Base-by-base conservation (phyloP, 2,888 invertebrate genomes). In the Pemphredon lugubris region DNA sequence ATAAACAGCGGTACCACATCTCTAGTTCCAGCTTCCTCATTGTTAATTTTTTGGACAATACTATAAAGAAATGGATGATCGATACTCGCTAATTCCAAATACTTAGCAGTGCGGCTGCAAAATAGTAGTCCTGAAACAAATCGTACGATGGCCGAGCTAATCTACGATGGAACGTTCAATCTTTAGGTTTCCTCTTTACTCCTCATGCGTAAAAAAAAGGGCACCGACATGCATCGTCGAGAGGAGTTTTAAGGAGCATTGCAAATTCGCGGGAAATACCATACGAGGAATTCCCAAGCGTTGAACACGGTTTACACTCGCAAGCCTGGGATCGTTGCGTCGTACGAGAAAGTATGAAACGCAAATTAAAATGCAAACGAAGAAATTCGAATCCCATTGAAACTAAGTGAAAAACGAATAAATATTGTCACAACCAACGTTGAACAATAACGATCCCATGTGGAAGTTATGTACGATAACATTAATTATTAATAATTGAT, bases 21-120 rank as follows among this genome's bases (percentile, higher is more conserved):
- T 30, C 13, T 16, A 50, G 32, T 21, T 11, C n/a, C 42, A 3
- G 45, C 50, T 34, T 59, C 48, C 7, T 13, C 26, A 26, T 61
- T 42, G 6, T 54, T 16, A 18, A 40, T 13, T 42, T 11, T 32
- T n/a, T 9, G 42, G 71, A 71, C 37, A 39, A 79, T 76, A 59
- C 13, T 58, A 63, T 72, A 74, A 18, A 69, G 7, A 42, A 75
- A 79, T 5, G 71, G 66, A 51, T 44, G 77, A 21, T 77, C 60
- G 16, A 77, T 55, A 13, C 1, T 18, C 45, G 69, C 18, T 3
- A 9, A 0, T 6, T 18, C 1, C 6, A n/a, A 2, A 1, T 32
- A 5, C 14, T 54, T 64, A 21, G 40, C 57, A 69, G 57, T 69
- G 75, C n/a, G 2, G 0, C 45, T 13, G n/a, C 2, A 72, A 0